Evolutionary conservation across 2,888 invertebrate genomes (phyloP).

Genomic region (Brachyopa scutellaris): DNA sequence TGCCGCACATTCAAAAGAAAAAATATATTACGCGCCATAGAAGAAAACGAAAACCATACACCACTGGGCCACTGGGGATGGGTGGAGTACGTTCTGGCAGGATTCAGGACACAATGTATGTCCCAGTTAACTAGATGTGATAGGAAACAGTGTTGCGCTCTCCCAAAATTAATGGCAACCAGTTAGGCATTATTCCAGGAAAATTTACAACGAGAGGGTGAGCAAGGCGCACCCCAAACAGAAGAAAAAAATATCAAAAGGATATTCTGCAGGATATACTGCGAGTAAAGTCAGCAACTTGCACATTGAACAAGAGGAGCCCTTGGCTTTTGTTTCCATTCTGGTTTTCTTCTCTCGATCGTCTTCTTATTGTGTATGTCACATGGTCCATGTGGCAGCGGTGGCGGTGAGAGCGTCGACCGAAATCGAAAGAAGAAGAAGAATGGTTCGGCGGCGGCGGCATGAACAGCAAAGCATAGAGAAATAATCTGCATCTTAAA

Average conservation of each 20-base stretch:
- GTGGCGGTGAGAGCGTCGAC: too few species aligned
- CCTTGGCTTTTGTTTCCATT: slow-evolving; percentile 62
- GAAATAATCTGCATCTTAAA: slow-evolving; percentile 67
- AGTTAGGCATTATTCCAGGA: slow-evolving; percentile 68
- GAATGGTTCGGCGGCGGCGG: slow-evolving; percentile 4
- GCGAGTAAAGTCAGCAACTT: slow-evolving; percentile 21
- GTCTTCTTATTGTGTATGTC: slow-evolving; percentile 31
- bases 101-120: slow-evolving; percentile 65
- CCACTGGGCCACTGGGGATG: slow-evolving; percentile 45
- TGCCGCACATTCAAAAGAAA: slow-evolving; percentile 54
- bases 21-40: slow-evolving; percentile 49
- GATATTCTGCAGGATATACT: slow-evolving; percentile 34
- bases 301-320: slow-evolving; percentile 41
- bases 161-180: slow-evolving; percentile 68
- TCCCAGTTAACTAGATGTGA: slow-evolving; percentile 71
- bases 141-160: slow-evolving; percentile 71
- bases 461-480: slow-evolving; percentile 7
- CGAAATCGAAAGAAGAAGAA: slow-evolving; percentile 30
- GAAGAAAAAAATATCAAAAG: slow-evolving; percentile 7
- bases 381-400: slow-evolving; percentile 35
- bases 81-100: neutral
- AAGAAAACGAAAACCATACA: slow-evolving; percentile 4
- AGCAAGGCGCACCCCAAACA: neutral
- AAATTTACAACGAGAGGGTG: slow-evolving; percentile 32
- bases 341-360: slow-evolving; percentile 27